A percentile compares a stretch with the other conserved stretches of the same genome.
Evolutionary conservation across 1,140 invertebrate genomes (phyloP).

Genomic region (Metaphire vulgaris): DNA sequence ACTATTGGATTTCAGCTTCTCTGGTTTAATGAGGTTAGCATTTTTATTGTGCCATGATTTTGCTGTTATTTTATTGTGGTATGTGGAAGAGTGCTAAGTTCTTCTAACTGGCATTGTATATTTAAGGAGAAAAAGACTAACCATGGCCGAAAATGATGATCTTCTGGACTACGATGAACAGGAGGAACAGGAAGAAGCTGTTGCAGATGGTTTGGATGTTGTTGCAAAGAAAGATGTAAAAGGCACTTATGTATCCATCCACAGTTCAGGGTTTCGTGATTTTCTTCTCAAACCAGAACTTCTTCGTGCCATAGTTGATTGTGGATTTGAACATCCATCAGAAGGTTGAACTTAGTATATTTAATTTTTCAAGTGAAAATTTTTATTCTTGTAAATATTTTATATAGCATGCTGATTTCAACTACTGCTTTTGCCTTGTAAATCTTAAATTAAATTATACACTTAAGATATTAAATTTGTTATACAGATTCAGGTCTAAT

Average conservation of each 20-base stretch:
- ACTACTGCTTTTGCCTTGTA: background rate
- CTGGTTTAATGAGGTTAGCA: too few species aligned
- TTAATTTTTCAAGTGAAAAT: background rate
- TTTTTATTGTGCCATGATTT: too few species aligned
- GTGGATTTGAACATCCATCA: slow-evolving; percentile 99
- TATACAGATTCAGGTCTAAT: background rate
- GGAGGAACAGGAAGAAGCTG: slow-evolving; percentile 43
- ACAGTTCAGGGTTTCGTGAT: slow-evolving; percentile 72
- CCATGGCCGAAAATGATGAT: slow-evolving; percentile 44
- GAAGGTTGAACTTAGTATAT: slow-evolving; percentile 66
- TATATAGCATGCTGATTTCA: background rate
- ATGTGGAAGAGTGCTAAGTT: too few species aligned
- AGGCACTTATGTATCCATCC: slow-evolving; percentile 90
- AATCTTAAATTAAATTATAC: background rate
- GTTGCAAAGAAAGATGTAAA: slow-evolving; percentile 52
- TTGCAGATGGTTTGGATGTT: slow-evolving; percentile 43
- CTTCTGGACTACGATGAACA: slow-evolving; percentile 54
- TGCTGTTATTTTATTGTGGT: too few species aligned
- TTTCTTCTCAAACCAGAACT: slow-evolving; percentile 97
- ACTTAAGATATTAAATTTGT: background rate
- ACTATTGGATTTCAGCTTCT: too few species aligned
- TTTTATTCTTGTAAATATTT: background rate
- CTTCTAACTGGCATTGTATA: too few species aligned
- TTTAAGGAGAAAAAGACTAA: too few species aligned
- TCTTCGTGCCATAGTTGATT: slow-evolving; percentile 93